phyloP scores from a whole-genome alignment of 2,797 vertebrate genomes.

The Varecia variegata region DNA sequence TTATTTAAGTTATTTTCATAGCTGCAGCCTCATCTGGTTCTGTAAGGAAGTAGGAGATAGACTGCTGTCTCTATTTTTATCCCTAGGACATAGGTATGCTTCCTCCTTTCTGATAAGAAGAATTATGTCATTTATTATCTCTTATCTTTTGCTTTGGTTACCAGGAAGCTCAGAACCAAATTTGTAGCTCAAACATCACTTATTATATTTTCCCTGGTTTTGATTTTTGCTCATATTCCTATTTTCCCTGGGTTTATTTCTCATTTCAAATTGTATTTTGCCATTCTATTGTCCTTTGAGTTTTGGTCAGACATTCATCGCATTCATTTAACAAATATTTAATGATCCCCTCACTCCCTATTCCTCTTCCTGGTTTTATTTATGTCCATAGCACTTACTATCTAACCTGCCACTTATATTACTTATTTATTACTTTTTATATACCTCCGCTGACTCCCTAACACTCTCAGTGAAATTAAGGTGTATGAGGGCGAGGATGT shows the following conservation, averaged over 20 bases:
- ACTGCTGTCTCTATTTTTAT: background rate
- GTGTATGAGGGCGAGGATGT: background rate
- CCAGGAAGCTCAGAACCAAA: background rate
- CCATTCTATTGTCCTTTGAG: background rate
- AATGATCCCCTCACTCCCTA: background rate
- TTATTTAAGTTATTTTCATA: slow-evolving; percentile 37
- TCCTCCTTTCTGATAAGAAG: slow-evolving; percentile 1
- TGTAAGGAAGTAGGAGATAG: background rate
- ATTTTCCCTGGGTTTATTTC: background rate
- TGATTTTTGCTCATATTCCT: background rate
- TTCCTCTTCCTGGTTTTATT: background rate
- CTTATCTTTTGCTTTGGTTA: slow-evolving; percentile 2
- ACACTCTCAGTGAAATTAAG: background rate
- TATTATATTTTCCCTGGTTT: background rate
- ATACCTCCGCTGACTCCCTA: background rate
- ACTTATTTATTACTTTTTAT: background rate
- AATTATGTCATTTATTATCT: background rate
- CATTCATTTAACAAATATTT: background rate
- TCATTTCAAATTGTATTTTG: background rate
- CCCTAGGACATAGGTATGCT: background rate
- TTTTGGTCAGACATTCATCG: background rate
- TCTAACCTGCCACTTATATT: background rate
- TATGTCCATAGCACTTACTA: background rate
- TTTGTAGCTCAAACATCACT: background rate
- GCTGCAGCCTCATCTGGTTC: background rate